Evolutionary conservation across 92 coral and sea anemone genomes (phyloP), one percentile per base, ranked within the genome.

Genomic region (Nematostella vectensis): DNA sequence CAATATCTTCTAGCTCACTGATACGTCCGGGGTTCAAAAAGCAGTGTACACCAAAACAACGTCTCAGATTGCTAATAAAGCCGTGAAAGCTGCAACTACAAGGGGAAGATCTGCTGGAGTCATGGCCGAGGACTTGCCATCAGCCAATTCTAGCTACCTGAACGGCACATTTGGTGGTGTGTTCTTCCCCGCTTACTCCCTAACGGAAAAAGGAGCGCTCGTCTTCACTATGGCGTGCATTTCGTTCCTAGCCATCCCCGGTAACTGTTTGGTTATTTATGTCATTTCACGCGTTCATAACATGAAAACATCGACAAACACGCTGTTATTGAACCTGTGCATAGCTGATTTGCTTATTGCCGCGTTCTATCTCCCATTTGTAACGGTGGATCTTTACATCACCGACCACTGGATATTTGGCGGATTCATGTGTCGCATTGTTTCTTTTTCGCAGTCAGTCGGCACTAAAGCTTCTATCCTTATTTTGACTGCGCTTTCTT

Each of bases 231-330:
- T 69, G 61, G 43, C 57, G 40, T 29, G 67, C 37, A 58, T 83
- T 39, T 81, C 79, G 21, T 55, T 69, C 27, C 57, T 76, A 1
- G 95, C 88, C 8, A 36, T 85, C 26, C 72, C 82, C 30, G 88
- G 83, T 18, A 85, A 85, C 54, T 43, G 76, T 2, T 31, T 75
- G 28, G 95, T 85, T 24, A 71, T 85, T 22, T 57, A 43, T 10
- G 79, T 85, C 43, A 72, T 85, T 31, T 72, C 77, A 18, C 72
- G 75, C 27, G 78, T 80, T 9, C 95, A 58, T 65, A 67, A 61
- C 56, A 74, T 80, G 95, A 73, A 58, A n/a, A 85, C 88, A 47
- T 75, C 95, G 13, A 85, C 95, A 2, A 85, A 81, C 62, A 44
- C 72, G 28, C 68, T 85, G 38, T 75, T 85, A 12, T 27, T 85